phyloP scores from a whole-genome alignment of 2,797 vertebrate species.

The Spinibarbus caldwelli region DNA sequence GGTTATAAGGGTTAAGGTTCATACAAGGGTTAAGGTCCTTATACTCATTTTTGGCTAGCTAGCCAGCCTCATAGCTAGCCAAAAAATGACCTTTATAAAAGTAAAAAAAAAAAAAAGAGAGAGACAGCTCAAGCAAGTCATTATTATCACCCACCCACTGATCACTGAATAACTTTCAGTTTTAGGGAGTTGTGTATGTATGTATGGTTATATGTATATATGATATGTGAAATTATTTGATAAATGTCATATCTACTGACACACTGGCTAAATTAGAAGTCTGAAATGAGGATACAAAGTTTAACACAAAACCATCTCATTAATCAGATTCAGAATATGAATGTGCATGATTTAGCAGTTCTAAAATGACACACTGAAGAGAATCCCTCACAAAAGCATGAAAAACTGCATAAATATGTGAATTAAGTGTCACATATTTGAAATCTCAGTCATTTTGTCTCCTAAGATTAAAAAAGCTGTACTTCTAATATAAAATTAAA shows the following conservation, averaged over 20 bases:
- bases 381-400: background rate
- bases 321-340: background rate
- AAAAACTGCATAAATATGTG: background rate
- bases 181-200: too few relatives aligned
- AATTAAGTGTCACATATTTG: slow-evolving; percentile 56
- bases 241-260: background rate
- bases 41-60: background rate
- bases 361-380: background rate
- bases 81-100: background rate
- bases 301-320: background rate
- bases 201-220: background rate
- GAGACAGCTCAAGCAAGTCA: too few relatives aligned
- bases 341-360: background rate
- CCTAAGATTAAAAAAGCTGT: slow-evolving; percentile 66
- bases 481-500: slow-evolving; percentile 73
- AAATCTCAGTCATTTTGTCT: slow-evolving; percentile 71
- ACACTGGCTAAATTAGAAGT: background rate
- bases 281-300: background rate
- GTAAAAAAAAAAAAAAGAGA: too few relatives aligned
- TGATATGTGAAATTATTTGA: background rate
- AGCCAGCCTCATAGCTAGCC: too few relatives aligned
- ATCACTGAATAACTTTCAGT: too few relatives aligned
- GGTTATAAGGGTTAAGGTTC: background rate
- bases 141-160: too few relatives aligned
- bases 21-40: background rate